Percentiles rank a stretch among this genome's conserved stretches.
phyloP scores from a whole-genome alignment of 2,797 vertebrate genomes.

The Tiaroga cobitis region DNA sequence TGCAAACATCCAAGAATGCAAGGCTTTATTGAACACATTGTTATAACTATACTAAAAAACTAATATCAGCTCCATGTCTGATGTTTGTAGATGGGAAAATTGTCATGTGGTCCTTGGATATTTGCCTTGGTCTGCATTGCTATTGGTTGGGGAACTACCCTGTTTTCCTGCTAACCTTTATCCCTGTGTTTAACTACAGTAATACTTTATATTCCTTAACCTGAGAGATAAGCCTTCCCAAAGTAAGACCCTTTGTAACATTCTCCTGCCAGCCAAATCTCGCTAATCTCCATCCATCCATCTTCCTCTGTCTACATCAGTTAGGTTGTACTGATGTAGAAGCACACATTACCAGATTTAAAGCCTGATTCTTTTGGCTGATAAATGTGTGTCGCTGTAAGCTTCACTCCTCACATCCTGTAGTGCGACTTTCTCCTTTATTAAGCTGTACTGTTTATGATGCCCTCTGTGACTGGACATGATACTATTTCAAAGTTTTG shows the following conservation, averaged over 20 bases:
- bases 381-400: constrained; percentile 17
- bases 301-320: constrained; percentile 33
- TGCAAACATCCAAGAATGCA: constrained; percentile 53
- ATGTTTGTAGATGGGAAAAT: background rate
- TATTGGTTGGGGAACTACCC: constrained; percentile 18
- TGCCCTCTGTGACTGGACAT: background rate
- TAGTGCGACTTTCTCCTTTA: constrained; percentile 10
- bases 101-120: constrained; percentile 49
- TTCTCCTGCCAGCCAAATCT: constrained; percentile 1
- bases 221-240: background rate
- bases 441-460: background rate
- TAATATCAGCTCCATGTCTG: background rate
- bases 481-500: background rate
- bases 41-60: background rate
- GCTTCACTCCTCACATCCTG: constrained; percentile 1
- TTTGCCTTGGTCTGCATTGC: constrained; percentile 54
- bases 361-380: constrained; percentile 6
- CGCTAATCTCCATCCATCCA: constrained; percentile 27
- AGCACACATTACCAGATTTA: constrained; percentile 21
- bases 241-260: background rate
- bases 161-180: constrained; percentile 8
- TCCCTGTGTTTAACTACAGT: background rate
- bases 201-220: background rate
- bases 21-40: background rate
- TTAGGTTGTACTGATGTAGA: constrained; percentile 36